These are phyloP conservation scores for Melolontha melolontha DNA, from an alignment of 2,888 invertebrate genomes.

Conservation along the genomic window DNA sequence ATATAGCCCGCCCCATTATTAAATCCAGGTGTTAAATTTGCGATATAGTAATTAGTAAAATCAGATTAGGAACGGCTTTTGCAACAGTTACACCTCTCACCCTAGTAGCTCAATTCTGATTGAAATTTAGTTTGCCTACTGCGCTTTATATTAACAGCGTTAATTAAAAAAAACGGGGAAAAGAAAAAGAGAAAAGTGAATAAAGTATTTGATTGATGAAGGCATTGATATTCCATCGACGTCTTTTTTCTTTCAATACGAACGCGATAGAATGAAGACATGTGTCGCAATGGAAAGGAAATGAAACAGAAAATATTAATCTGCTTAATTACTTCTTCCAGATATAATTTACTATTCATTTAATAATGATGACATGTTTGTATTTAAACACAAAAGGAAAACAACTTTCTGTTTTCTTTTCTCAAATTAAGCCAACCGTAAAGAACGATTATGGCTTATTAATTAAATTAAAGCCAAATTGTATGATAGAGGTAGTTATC, in stretches of 20 bases:
- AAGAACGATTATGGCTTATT: too few relatives aligned
- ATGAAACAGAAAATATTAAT: too few relatives aligned
- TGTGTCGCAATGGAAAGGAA: too few relatives aligned
- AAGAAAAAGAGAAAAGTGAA: background rate
- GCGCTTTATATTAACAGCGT: background rate
- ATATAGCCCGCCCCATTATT: background rate
- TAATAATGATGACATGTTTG: too few relatives aligned
- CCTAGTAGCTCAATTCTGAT: background rate
- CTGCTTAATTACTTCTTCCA: too few relatives aligned
- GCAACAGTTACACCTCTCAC: background rate
- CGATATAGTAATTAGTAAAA: constrained; percentile 9
- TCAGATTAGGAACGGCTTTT: constrained; percentile 3
- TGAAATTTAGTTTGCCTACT: constrained; percentile 9
- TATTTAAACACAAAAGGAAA: too few relatives aligned
- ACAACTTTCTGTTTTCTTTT: too few relatives aligned
- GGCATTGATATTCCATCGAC: background rate
- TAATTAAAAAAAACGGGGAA: background rate
- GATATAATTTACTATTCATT: too few relatives aligned
- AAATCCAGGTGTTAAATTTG: background rate
- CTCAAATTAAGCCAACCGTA: too few relatives aligned
- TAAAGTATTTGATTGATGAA: constrained; percentile 9
- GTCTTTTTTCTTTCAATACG: background rate
- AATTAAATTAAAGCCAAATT: too few relatives aligned
- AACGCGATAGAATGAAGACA: too few relatives aligned
- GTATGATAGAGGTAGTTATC: too few relatives aligned